phyloP scores from a whole-genome alignment of 2,888 invertebrate genomes.

The Agonum fuliginosum region DNA sequence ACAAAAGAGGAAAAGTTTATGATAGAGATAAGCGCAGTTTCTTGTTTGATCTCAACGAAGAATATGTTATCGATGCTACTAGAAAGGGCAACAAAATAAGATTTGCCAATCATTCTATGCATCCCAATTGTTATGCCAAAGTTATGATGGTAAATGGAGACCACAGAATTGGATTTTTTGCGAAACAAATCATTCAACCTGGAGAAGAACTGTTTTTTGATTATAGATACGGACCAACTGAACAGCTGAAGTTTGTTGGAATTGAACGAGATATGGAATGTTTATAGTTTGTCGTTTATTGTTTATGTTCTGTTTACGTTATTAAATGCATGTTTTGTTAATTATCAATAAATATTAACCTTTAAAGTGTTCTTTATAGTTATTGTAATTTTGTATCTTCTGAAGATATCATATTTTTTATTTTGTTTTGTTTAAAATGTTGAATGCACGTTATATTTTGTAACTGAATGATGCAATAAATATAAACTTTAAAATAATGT shows the following conservation, averaged over 20 bases:
- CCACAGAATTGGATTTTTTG: constrained; percentile 97
- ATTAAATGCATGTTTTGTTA: background rate
- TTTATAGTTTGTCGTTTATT: constrained; percentile 74
- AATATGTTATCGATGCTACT: constrained; percentile 99
- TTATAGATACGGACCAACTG: constrained; percentile 98
- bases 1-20: constrained; percentile 98
- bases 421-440: no score
- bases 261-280: constrained; percentile 98
- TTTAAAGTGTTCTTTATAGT: no score
- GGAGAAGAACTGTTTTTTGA: constrained; percentile 99
- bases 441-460: constrained; percentile 32
- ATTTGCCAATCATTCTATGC: constrained; percentile 99
- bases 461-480: constrained; percentile 28
- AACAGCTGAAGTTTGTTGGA: constrained; percentile 98
- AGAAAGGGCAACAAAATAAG: constrained; percentile 99
- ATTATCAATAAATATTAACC: no score
- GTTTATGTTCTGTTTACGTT: constrained; percentile 25
- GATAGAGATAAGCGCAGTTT: constrained; percentile 99
- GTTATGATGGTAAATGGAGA: constrained; percentile 98
- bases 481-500: no score
- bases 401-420: no score
- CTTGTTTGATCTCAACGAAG: constrained; percentile 98
- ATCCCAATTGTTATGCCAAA: constrained; percentile 99
- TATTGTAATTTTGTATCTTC: no score
- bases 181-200: constrained; percentile 95